Percentiles rank a stretch among this genome's conserved stretches.
Conservation (phyloP, 2,797 vertebrate species). For the Austrolebias charrua region DNA sequence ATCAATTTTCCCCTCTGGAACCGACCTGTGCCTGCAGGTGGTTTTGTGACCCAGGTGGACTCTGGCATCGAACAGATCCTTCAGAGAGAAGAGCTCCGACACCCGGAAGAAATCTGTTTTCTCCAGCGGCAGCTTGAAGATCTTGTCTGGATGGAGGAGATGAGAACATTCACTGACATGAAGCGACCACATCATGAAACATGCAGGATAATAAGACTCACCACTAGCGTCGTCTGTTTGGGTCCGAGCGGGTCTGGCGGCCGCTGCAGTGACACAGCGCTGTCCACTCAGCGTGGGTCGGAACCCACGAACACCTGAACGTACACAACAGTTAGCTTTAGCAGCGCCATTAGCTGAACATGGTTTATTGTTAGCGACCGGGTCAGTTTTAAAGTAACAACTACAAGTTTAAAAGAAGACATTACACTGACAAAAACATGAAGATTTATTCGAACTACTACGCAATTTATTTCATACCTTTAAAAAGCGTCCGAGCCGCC, state of each 20-base stretch:
- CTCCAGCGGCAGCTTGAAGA: conserved; percentile 78
- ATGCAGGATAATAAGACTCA: conserved; percentile 10
- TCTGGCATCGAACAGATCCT: conserved; percentile 88
- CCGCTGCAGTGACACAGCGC: conserved; percentile 52
- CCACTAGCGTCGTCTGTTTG: conserved; percentile 39
- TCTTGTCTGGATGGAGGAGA: conserved; percentile 45
- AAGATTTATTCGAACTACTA: background rate
- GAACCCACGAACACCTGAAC: conserved; percentile 67
- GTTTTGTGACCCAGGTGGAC: conserved; percentile 96
- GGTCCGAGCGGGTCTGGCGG: conserved; percentile 12
- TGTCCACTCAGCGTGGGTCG: conserved; percentile 41
- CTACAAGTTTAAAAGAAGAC: background rate
- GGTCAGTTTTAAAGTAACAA: too few species aligned
- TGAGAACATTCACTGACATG: background rate
- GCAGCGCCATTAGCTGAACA: background rate
- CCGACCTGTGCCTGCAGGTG: conserved; percentile 90
- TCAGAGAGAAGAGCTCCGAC: conserved; percentile 87
- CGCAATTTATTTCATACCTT: conserved; percentile 60
- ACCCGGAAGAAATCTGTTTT: conserved; percentile 89
- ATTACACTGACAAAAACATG: accelerated
- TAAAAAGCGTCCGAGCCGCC: conserved; percentile 67
- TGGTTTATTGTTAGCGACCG: too few species aligned
- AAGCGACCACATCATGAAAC: accelerated
- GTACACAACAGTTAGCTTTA: background rate
- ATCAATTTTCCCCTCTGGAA: background rate